A percentile compares a stretch with the other conserved stretches of the same genome.
Conservation (phyloP, 1,140 invertebrate species). For the Oppia nitens region DNA sequence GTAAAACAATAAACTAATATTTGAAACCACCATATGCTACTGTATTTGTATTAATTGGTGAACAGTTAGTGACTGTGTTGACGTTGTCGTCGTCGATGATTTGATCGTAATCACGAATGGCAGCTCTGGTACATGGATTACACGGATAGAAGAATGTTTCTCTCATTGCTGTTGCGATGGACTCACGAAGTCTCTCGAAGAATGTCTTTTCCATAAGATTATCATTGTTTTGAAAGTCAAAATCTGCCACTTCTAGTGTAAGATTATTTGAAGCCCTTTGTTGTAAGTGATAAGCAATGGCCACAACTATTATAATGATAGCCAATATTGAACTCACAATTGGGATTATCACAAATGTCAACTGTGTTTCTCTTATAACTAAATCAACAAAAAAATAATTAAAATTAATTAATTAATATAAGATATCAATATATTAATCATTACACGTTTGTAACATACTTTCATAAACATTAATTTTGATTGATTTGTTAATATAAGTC, state of each 20-base stretch:
- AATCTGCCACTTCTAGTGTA: slow-evolving; percentile 64
- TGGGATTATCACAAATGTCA: slow-evolving; percentile 67
- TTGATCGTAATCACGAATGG: background rate
- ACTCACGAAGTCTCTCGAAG: slow-evolving; percentile 36
- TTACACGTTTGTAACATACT: no score
- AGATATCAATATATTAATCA: slow-evolving; percentile 1
- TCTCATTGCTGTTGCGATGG: background rate
- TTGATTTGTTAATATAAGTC: slow-evolving; percentile 42
- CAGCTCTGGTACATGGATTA: background rate
- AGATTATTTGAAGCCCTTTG: slow-evolving; percentile 35
- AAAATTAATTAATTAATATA: background rate
- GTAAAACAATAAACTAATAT: no score
- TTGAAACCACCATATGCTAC: no score
- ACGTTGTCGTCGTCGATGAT: background rate
- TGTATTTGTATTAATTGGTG: background rate
- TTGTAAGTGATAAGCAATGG: slow-evolving; percentile 47
- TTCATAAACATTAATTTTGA: slow-evolving; percentile 60
- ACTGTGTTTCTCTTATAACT: slow-evolving; percentile 52
- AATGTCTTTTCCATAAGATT: slow-evolving; percentile 72
- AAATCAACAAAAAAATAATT: slow-evolving; percentile 28
- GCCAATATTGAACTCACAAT: slow-evolving; percentile 56
- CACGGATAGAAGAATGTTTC: background rate
- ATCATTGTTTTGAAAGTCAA: slow-evolving; percentile 56
- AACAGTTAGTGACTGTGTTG: background rate
- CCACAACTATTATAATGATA: slow-evolving; percentile 60